Evolutionary conservation across 2,797 vertebrate species (phyloP), one percentile per base, ranked within the genome.

Genomic region (Micromesistius poutassou): DNA sequence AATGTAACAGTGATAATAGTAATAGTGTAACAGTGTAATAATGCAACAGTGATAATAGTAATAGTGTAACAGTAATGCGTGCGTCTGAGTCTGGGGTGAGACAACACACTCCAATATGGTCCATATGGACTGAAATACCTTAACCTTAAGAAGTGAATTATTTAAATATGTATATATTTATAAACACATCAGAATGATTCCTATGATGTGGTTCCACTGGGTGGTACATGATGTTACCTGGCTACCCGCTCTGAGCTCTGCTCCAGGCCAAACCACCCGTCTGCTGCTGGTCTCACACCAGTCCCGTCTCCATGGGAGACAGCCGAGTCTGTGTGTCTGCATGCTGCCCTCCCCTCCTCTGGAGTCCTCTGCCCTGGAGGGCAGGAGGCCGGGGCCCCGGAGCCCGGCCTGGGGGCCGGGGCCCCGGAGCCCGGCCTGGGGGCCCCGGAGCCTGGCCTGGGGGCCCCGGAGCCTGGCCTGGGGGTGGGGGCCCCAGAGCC

Each of bases 391-490:
- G 40, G 55, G n/a, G 30, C 3, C 25, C 38, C 70, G 30, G 70
- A 66, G 30, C 76, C 74, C 9, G 77, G 76, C 76, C 73, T 71
- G 7, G 85, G 46, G 31, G 76, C 80, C 28, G 83, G 84, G 30
- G 85, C 73, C 36, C 88, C 62, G n/a, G n/a, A n/a, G n/a, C n/a
- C n/a, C n/a, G n/a, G n/a, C n/a, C n/a, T n/a, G n/a, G n/a, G n/a
- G n/a, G n/a, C n/a, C n/a, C n/a, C n/a, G n/a, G n/a, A n/a, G n/a
- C 76, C 74, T 12, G 77, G 76, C 76, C 73, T 71, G 7, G 85
- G 46, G 31, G 76, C n/a, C n/a, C n/a, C n/a, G n/a, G n/a, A n/a
- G n/a, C 76, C 74, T 12, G 77, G 76, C 76, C 73, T 71, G 7
- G 85, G 46, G 31, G 76, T 81, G 30, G 40, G 55, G n/a, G 30